Base-by-base conservation (phyloP, 64 coral and sea anemone genomes). In the Pachyseris speciosa region DNA sequence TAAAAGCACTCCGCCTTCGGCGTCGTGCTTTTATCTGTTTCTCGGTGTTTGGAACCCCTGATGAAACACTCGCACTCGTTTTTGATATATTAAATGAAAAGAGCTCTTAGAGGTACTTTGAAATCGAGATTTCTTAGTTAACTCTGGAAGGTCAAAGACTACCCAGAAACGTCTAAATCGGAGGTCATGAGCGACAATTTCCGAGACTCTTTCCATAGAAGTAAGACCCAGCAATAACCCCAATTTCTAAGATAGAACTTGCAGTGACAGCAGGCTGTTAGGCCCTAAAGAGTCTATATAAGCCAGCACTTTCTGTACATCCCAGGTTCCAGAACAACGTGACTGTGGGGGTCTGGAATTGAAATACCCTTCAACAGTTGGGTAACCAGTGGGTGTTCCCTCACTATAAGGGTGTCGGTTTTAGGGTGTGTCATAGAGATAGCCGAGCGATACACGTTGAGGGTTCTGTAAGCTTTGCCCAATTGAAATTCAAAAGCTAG, bases 351-450 rank as follows among this genome's bases (percentile, higher is more conserved):
- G 84, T 37, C 66, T 39, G 5, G 40, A 48, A 26, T 86, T 68
- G 52, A 80, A 26, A 80, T 80, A 3, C 75, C 75, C 32, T 50
- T 80, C 24, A 80, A 10, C 28, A 86, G 25, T 26, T 86, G 63
- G 1, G 2, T 17, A 45, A 86, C 37, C 48, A 86, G 69, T 6
- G 84, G 84, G 25, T 86, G 84, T 28, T 70, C 64, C 1, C 64
- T 64, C 30, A 86, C 84, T 27, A 16, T 33, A 3, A 69, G 29
- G 7, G 40, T 17, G 41, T 87, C 59, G 71, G 71, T 44, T 52
- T 70, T 13, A 41, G 84, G 64, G 29, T 71, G 84, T 67, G 66
- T 64, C n/a, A n/a, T n/a, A n/a, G n/a, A n/a, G n/a, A n/a, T n/a
- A n/a, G n/a, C n/a, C n/a, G n/a, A n/a, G n/a, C n/a, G n/a, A n/a